These are phyloP conservation scores for Myotis daubentonii DNA, from an alignment of 2,797 vertebrate species.

Conservation along the genomic window DNA sequence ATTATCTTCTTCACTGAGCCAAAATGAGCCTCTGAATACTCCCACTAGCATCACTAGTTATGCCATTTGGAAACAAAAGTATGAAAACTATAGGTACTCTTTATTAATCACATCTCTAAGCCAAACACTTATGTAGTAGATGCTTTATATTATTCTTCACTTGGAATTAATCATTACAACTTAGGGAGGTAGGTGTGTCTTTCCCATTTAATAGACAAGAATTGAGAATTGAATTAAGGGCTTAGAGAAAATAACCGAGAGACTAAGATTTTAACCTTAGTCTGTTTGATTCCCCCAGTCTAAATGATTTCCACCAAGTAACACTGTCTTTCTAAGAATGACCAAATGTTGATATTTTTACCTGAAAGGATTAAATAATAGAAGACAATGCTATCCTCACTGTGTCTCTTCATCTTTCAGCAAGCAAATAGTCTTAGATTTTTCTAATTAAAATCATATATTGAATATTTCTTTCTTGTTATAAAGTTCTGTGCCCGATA, in stretches of 20 bases:
- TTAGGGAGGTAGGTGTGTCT: background rate
- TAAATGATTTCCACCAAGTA: background rate
- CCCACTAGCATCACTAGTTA: background rate
- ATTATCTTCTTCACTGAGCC: constrained; percentile 16
- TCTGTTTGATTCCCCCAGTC: background rate
- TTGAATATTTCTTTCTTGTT: background rate
- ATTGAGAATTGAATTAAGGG: background rate
- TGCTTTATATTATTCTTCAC: background rate
- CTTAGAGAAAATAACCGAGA: background rate
- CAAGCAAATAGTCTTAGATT: background rate
- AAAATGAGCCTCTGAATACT: background rate
- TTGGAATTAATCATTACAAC: background rate
- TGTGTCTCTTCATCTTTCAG: background rate
- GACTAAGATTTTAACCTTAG: background rate
- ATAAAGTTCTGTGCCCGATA: background rate
- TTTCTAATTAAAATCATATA: background rate
- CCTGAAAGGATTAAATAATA: background rate
- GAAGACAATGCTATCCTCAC: background rate
- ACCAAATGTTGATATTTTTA: background rate
- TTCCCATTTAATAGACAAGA: background rate
- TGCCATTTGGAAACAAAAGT: background rate
- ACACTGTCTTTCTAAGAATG: background rate
- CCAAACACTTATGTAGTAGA: background rate
- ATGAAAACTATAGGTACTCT: background rate
- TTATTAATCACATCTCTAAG: background rate